phyloP scores from a whole-genome alignment of 1,140 invertebrate species.

The Phortica variegata region DNA sequence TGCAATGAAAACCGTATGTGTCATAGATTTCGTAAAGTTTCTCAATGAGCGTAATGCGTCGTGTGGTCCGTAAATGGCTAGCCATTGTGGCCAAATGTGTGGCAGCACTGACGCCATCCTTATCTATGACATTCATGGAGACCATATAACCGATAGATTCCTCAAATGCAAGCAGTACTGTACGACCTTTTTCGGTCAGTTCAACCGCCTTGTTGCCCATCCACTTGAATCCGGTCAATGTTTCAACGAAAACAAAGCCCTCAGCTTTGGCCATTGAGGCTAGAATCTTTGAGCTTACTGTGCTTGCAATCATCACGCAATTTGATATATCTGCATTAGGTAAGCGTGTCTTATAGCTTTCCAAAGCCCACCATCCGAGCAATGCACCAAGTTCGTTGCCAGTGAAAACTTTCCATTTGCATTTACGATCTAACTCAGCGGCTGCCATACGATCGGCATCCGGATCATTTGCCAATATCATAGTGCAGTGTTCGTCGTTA shows the following conservation, averaged over 20 bases:
- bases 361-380: constrained; percentile 91
- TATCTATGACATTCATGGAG: constrained; percentile 82
- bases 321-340: constrained; percentile 59
- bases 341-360: constrained; percentile 61
- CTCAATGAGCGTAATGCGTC: constrained; percentile 65
- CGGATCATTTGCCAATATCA: constrained; percentile 97
- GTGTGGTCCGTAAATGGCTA: constrained; percentile 69
- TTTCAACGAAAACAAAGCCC: constrained; percentile 88
- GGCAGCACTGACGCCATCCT: constrained; percentile 92
- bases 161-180: constrained; percentile 93
- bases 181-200: constrained; percentile 68
- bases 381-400: constrained; percentile 96
- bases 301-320: constrained; percentile 85
- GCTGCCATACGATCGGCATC: constrained; percentile 96
- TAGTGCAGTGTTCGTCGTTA: constrained; percentile 65
- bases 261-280: constrained; percentile 77
- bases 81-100: constrained; percentile 78
- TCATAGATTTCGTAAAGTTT: constrained; percentile 81
- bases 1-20: constrained; percentile 84
- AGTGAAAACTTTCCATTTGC: constrained; percentile 87
- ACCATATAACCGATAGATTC: constrained; percentile 97
- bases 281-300: constrained; percentile 97
- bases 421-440: constrained; percentile 72
- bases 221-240: constrained; percentile 99
- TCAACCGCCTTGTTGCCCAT: constrained; percentile 90